These are phyloP conservation scores for Micronisus gabar DNA, from an alignment of 2,113 vertebrate genomes.

Conservation along the genomic window DNA sequence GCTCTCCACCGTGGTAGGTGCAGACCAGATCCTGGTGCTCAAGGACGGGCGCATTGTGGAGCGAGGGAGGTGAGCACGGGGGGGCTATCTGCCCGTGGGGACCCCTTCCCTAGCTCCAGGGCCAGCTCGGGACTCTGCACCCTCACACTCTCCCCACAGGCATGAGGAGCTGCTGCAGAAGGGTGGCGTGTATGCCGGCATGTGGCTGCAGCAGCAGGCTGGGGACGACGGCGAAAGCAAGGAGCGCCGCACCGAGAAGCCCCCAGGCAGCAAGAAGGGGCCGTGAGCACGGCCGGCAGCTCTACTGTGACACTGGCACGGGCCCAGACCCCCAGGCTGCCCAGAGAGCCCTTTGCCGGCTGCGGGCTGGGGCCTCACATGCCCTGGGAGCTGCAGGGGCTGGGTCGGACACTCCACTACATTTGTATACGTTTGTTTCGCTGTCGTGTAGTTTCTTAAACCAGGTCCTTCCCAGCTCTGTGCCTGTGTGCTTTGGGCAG, in stretches of 20 bases:
- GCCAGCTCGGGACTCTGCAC: not conserved
- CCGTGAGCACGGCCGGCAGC: accelerated
- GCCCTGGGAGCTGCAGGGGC: not conserved
- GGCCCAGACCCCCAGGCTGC: not conserved
- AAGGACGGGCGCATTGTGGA: slow-evolving; percentile 85
- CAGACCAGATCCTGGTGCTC: slow-evolving; percentile 94
- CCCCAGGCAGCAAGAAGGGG: not conserved
- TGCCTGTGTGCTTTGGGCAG: not conserved
- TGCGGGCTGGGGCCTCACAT: accelerated
- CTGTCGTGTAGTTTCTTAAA: slow-evolving; percentile 49
- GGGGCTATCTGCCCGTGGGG: accelerated
- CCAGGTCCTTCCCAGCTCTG: not conserved
- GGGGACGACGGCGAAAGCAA: slow-evolving; percentile 77
- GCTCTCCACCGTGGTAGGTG: slow-evolving; percentile 89
- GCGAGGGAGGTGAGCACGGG: slow-evolving; percentile 80
- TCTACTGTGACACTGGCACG: not conserved
- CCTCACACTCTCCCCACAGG: slow-evolving; percentile 37
- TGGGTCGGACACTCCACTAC: slow-evolving; percentile 26
- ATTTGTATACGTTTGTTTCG: not conserved
- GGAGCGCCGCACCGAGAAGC: slow-evolving; percentile 73
- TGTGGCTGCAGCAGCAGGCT: slow-evolving; percentile 89
- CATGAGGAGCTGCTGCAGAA: slow-evolving; percentile 88
- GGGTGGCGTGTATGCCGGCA: slow-evolving; percentile 84
- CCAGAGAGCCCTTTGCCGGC: not conserved
- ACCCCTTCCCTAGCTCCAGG: not conserved